These are phyloP conservation scores for Thelaira solivaga DNA, from an alignment of 2,888 invertebrate species.

Conservation along the genomic window DNA sequence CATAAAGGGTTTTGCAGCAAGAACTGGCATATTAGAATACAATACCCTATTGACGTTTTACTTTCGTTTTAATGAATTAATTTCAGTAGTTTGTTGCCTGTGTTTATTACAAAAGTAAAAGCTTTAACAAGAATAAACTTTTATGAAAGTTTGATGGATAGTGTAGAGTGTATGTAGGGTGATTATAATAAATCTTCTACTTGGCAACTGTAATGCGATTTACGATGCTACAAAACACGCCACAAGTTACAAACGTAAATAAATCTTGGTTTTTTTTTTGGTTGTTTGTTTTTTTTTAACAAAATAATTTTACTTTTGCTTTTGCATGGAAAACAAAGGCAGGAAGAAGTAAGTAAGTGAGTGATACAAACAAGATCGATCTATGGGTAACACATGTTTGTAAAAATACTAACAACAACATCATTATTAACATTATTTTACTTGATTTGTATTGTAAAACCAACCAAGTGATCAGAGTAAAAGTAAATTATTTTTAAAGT, in stretches of 20 bases:
- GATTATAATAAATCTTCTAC: neutral
- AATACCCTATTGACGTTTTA: too few relatives aligned
- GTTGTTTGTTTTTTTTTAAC: neutral
- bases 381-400: constrained; percentile 39
- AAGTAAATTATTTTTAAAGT: constrained; percentile 29
- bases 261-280: too few relatives aligned
- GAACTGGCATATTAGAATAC: too few relatives aligned
- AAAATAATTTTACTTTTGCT: too few relatives aligned
- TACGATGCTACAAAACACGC: neutral
- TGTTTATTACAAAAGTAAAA: too few relatives aligned
- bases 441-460: neutral
- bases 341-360: neutral
- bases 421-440: neutral
- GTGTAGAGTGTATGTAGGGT: too few relatives aligned
- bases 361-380: constrained; percentile 4
- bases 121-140: too few relatives aligned
- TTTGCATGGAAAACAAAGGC: neutral
- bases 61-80: too few relatives aligned
- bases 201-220: constrained; percentile 13
- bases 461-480: too few relatives aligned
- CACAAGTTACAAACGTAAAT: constrained; percentile 9
- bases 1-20: too few relatives aligned
- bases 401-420: neutral
- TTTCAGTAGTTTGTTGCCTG: too few relatives aligned
- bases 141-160: too few relatives aligned